Conservation (phyloP, 2,797 vertebrate genomes). For the Lacerta viridis region DNA sequence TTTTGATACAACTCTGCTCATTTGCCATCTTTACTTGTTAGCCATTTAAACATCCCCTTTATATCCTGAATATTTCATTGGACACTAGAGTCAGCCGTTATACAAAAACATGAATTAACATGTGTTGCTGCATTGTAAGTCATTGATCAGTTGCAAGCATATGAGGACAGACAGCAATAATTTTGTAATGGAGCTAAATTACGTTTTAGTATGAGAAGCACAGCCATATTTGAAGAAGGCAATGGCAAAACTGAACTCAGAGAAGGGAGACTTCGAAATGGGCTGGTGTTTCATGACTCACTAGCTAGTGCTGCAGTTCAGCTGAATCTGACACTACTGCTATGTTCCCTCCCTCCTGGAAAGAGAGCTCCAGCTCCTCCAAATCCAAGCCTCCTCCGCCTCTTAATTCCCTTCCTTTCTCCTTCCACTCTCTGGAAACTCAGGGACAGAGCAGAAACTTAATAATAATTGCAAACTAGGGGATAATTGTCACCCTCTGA, state of each 20-base stretch:
- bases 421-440: conserved; percentile 59
- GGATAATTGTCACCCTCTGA: not conserved
- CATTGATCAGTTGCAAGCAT: not conserved
- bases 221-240: not conserved
- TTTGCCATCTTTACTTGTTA: not conserved
- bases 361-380: conserved; percentile 25
- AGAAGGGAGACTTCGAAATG: conserved; percentile 38
- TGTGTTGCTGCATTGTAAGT: not conserved
- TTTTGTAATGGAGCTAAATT: not conserved
- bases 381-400: conserved; percentile 59
- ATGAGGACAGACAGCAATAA: not conserved
- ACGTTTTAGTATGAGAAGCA: rapidly evolving
- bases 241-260: not conserved
- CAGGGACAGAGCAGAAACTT: conserved; percentile 49
- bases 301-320: conserved; percentile 46
- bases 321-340: conserved; percentile 24
- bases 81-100: not conserved
- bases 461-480: conserved; percentile 44
- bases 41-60: not conserved
- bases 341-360: conserved; percentile 63
- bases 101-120: not conserved
- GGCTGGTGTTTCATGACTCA: conserved; percentile 57
- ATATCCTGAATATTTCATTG: not conserved
- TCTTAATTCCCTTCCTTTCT: conserved; percentile 54
- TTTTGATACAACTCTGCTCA: not conserved